Evolutionary conservation across 2,113 vertebrate genomes (phyloP).

Genomic region (Coregonus clupeaformis): DNA sequence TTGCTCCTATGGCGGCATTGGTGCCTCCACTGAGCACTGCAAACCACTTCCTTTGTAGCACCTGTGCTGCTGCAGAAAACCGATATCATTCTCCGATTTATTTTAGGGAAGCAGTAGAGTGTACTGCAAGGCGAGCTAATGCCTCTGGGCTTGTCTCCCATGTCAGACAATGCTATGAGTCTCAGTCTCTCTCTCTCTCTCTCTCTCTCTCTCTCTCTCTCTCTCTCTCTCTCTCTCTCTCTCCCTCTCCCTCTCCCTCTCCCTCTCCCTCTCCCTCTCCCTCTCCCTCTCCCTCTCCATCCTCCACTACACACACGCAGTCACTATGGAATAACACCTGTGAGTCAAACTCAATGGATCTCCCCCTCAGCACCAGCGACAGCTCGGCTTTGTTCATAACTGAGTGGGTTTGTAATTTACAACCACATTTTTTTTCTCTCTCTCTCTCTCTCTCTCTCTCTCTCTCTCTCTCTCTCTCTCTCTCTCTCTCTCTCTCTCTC

Average conservation of each 20-base stretch:
- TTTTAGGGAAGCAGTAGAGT: slow-evolving; percentile 43
- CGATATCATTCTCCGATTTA: slow-evolving; percentile 48
- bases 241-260: no score
- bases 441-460: no score
- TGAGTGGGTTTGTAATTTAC: background rate
- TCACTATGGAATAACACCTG: background rate
- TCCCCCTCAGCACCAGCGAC: background rate
- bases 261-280: no score
- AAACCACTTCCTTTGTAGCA: slow-evolving; percentile 37
- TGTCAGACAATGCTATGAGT: slow-evolving; percentile 38
- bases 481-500: no score
- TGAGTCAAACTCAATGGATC: background rate
- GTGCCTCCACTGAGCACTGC: slow-evolving; percentile 41
- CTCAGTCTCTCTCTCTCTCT: slow-evolving; percentile 33
- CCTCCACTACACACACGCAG: background rate
- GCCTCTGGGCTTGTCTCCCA: slow-evolving; percentile 35
- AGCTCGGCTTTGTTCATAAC: background rate
- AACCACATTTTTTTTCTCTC: background rate
- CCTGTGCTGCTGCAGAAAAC: slow-evolving; percentile 22
- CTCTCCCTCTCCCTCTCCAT: slow-evolving; percentile 3
- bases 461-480: background rate
- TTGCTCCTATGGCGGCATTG: slow-evolving; percentile 22
- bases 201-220: no score
- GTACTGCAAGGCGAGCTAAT: slow-evolving; percentile 35
- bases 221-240: slow-evolving; percentile 25